Evolutionary conservation across 2,113 vertebrate genomes (phyloP).

Genomic region (Chaetodon auriga): DNA sequence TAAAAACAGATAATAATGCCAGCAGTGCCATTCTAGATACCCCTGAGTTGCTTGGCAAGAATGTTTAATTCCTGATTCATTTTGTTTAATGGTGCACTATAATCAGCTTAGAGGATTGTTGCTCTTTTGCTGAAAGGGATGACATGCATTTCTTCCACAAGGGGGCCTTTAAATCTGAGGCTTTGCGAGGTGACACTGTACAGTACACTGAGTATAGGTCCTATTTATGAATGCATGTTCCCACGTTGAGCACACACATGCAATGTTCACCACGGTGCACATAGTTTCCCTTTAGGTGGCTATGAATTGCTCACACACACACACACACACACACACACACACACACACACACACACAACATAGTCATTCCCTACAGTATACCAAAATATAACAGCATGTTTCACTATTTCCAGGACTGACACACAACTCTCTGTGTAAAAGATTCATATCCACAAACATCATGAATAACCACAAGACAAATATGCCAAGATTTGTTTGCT

Average conservation of each 20-base stretch:
- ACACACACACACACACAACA: constrained; percentile 26
- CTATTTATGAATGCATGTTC: constrained; percentile 18
- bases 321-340: constrained; percentile 22
- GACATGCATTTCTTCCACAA: constrained; percentile 74
- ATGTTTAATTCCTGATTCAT: constrained; percentile 65
- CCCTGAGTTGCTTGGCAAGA: constrained; percentile 57
- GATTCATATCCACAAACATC: constrained; percentile 49
- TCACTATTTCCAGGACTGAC: constrained; percentile 44
- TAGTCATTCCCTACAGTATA: constrained; percentile 12
- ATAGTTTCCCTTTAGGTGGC: constrained; percentile 35
- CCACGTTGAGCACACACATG: constrained; percentile 24
- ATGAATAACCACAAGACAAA: constrained; percentile 54
- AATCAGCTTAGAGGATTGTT: constrained; percentile 70
- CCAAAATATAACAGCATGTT: constrained; percentile 29
- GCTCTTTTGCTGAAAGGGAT: constrained; percentile 46
- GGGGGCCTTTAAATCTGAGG: constrained; percentile 56
- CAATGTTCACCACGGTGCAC: background rate
- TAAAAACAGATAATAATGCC: constrained; percentile 57
- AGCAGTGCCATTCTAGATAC: constrained; percentile 31
- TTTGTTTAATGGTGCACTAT: constrained; percentile 69
- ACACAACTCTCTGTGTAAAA: constrained; percentile 40
- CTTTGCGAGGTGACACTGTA: background rate
- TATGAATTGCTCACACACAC: constrained; percentile 31
- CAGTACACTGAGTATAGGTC: constrained; percentile 40
- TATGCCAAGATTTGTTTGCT: constrained; percentile 29